These are phyloP conservation scores for Trichonephila clavata DNA, from an alignment of 1,140 invertebrate genomes.

Conservation along the genomic window DNA sequence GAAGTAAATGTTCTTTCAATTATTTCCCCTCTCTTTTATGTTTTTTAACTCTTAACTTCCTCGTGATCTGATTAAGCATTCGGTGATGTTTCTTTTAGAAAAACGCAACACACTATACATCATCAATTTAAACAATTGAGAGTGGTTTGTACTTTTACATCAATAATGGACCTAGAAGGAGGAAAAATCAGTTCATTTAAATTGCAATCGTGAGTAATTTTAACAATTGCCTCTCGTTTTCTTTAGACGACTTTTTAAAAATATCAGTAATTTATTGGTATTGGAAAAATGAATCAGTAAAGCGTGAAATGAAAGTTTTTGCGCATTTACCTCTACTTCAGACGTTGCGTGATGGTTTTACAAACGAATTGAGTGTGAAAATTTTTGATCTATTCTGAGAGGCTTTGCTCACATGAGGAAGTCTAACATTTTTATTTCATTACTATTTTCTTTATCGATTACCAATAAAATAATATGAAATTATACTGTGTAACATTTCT, in stretches of 20 bases:
- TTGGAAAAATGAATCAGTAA: too few relatives aligned
- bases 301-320: too few relatives aligned
- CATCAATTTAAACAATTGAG: neutral
- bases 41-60: neutral
- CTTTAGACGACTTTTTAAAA: neutral
- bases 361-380: neutral
- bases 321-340: neutral
- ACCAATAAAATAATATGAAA: too few relatives aligned
- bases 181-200: neutral
- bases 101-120: neutral
- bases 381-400: neutral
- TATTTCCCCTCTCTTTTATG: neutral
- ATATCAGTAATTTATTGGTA: neutral
- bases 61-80: neutral
- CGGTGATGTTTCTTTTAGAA: neutral
- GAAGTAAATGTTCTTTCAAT: neutral
- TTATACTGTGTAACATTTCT: too few relatives aligned
- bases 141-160: neutral
- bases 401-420: neutral
- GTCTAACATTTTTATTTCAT: too few relatives aligned
- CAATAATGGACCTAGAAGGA: neutral
- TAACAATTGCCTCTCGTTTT: neutral
- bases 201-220: neutral
- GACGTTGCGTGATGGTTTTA: neutral
- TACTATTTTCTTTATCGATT: too few relatives aligned